Base-by-base conservation (phyloP, 1,140 invertebrate species). In the Pentalonia nigronervosa region DNA sequence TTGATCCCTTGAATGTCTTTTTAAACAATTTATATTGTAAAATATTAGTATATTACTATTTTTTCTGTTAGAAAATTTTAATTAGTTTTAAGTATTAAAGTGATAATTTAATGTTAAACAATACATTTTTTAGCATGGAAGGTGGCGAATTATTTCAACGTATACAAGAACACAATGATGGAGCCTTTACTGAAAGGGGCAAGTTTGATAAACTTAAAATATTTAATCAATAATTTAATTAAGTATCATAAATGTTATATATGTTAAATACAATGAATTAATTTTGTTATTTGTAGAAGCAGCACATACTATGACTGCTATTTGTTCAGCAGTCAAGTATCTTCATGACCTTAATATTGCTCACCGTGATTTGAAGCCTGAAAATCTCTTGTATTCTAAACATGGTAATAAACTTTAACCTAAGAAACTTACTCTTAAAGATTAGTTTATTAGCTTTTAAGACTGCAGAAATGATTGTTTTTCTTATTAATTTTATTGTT, bases 261-360 rank as follows among this genome's bases (percentile, higher is more conserved):
- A 67, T 60, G 36, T 25, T 45, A 67, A 67, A 67, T 41, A 20
- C 41, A 83, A 36, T 45, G 11, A 76, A 67, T 60, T n/a, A 20
- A n/a, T 91, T 67, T 76, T 30, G 30, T 93, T 94, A 36, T 95
- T 95, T 95, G 50, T 95, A 97, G 98, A 98, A 95, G 98, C 98
- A 94, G 98, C 98, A 87, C 97, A 98, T 96, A 98, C 99, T 94
- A 99, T 99, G 97, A 97, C 97, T 95, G 98, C 99, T 95, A 99
- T 99, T 94, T 99, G 98, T 95, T 97, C 98, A 88, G 99, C 99
- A n/a, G 98, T 99, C 0, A 97, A 98, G 94, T 98, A 98, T 95
- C 96, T 99, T 94, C 99, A 99, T 96, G 97, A 98, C 95, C 97
- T 98, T 95, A 98, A 99, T 95, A 99, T 99, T 94, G 99, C 99